Conservation (phyloP, 2,797 vertebrate genomes). For the Acrocephalus scirpaceus region DNA sequence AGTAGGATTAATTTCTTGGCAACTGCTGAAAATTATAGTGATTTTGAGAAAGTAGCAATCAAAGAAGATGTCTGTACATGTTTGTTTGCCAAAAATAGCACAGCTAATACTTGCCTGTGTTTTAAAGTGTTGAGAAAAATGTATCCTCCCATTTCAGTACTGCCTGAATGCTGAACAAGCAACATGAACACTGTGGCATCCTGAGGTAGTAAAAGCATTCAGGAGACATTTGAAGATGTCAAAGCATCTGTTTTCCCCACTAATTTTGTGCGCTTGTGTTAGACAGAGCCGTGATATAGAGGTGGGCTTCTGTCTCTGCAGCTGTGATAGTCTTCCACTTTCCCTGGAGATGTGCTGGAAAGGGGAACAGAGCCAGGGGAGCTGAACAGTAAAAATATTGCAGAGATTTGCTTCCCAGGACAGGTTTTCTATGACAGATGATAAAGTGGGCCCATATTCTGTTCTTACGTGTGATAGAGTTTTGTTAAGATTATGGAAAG, state of each 20-base stretch:
- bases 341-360: not conserved
- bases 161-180: not conserved
- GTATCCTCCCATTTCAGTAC: not conserved
- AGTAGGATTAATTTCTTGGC: slow-evolving; percentile 45
- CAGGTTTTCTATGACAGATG: not conserved
- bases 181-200: not conserved
- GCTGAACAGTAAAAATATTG: not conserved
- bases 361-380: not conserved
- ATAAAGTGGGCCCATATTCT: not conserved
- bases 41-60: slow-evolving; percentile 34
- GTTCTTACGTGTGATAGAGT: not conserved
- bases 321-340: not conserved
- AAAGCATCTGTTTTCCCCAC: not conserved
- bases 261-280: not conserved
- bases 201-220: not conserved
- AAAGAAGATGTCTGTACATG: not conserved
- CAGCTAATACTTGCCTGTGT: not conserved
- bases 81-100: slow-evolving; percentile 30
- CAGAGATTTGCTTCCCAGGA: not conserved
- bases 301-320: not conserved
- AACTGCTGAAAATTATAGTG: slow-evolving; percentile 36
- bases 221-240: not conserved
- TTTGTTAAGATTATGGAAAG: not conserved
- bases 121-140: slow-evolving; percentile 1
- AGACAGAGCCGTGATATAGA: not conserved